These are phyloP conservation scores for Drosophila persimilis DNA, from an alignment of 1,140 invertebrate genomes.

Conservation along the genomic window DNA sequence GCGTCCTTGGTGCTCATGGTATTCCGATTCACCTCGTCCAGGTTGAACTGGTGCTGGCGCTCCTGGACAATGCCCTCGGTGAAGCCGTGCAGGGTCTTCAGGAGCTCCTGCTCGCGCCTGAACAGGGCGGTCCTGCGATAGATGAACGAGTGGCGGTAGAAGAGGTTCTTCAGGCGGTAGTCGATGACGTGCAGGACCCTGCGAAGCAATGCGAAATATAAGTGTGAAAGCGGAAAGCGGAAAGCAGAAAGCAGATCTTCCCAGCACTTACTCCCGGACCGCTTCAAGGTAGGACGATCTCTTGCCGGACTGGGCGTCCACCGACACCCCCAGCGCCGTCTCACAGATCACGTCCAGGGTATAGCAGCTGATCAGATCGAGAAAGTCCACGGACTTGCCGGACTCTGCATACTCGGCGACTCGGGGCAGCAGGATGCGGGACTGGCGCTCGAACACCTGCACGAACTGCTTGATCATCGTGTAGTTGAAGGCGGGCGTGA, in stretches of 20 bases:
- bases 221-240: too few species aligned
- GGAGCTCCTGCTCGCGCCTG: constrained; percentile 21
- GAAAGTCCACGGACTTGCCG: constrained; percentile 44
- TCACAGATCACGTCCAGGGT: constrained; percentile 68
- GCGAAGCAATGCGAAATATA: not conserved
- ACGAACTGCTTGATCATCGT: constrained; percentile 85
- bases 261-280: constrained; percentile 52
- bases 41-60: constrained; percentile 37
- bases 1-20: not conserved
- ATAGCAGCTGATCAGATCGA: constrained; percentile 45
- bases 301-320: constrained; percentile 38
- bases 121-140: constrained; percentile 19
- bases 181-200: constrained; percentile 56
- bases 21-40: constrained; percentile 46
- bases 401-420: constrained; percentile 12
- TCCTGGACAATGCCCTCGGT: constrained; percentile 56
- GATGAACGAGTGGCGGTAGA: constrained; percentile 45
- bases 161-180: constrained; percentile 40
- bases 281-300: constrained; percentile 59
- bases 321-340: constrained; percentile 52
- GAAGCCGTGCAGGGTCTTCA: constrained; percentile 47
- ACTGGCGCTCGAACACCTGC: constrained; percentile 47
- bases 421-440: constrained; percentile 31
- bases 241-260: too few species aligned
- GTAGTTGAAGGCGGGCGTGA: constrained; percentile 95